These are phyloP conservation scores for Indri indri DNA, from an alignment of 2,113 vertebrate species.

Conservation along the genomic window DNA sequence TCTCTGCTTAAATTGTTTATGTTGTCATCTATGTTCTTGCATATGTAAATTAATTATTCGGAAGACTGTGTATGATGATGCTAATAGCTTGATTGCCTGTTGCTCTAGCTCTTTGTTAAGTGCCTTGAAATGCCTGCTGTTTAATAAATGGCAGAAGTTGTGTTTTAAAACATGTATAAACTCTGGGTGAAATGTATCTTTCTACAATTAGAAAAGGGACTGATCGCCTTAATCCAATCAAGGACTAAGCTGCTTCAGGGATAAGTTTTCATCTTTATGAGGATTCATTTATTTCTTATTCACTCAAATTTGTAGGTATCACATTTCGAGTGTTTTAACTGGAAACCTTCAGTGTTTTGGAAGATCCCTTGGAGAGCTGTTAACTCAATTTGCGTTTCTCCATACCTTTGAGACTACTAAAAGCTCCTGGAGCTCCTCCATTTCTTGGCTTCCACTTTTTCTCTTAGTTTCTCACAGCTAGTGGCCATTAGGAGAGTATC, in stretches of 20 bases:
- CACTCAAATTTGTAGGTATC: background rate
- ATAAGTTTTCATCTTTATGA: background rate
- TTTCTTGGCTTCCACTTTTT: background rate
- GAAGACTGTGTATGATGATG: background rate
- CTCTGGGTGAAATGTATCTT: background rate
- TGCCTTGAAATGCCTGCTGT: background rate
- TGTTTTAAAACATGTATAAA: background rate
- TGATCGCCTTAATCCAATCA: background rate
- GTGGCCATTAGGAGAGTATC: background rate
- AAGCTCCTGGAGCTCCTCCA: background rate
- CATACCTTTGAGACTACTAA: background rate
- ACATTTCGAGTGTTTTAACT: background rate
- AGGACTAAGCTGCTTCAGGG: background rate
- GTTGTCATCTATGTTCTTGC: background rate
- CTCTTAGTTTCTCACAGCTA: background rate
- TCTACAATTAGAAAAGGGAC: background rate
- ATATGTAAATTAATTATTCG: background rate
- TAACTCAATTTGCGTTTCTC: background rate
- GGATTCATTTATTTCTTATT: background rate
- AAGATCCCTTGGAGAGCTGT: background rate
- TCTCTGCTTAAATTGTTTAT: background rate
- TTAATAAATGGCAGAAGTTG: background rate
- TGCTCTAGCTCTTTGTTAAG: background rate
- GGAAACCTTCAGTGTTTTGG: background rate
- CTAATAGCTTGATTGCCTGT: background rate